Evolutionary conservation across 2,113 vertebrate genomes (phyloP).

Genomic region (Oncorhynchus nerka): DNA sequence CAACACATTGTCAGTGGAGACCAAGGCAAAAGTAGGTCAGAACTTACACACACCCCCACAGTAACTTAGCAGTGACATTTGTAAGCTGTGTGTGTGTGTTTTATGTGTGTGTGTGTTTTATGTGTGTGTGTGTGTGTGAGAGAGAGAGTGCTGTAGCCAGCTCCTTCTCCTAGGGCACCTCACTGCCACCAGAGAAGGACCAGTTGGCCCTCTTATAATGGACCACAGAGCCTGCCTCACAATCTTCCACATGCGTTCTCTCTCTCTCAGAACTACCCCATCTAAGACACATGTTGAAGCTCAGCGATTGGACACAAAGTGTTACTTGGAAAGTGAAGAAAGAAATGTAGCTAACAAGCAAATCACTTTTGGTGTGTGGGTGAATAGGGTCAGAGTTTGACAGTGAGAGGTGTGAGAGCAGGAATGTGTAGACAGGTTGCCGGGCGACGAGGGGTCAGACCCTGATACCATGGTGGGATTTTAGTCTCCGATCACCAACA

Average conservation of each 20-base stretch:
- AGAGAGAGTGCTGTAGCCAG: slow-evolving; percentile 7
- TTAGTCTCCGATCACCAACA: no score
- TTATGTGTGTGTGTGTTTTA: no score
- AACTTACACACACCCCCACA: slow-evolving; percentile 1
- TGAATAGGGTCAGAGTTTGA: neutral
- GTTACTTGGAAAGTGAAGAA: neutral
- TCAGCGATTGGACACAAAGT: neutral
- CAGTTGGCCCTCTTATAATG: slow-evolving; percentile 29
- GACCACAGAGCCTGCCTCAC: slow-evolving; percentile 5
- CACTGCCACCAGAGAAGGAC: slow-evolving; percentile 16
- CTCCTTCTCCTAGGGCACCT: neutral
- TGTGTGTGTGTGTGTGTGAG: neutral
- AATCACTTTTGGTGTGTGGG: neutral
- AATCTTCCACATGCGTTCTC: neutral
- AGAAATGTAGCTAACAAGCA: neutral
- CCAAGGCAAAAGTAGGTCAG: neutral
- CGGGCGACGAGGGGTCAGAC: neutral
- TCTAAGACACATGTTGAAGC: no score
- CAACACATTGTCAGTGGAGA: no score
- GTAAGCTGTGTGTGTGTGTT: slow-evolving; percentile 20
- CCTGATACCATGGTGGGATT: neutral
- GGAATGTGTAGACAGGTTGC: neutral
- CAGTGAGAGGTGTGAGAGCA: neutral
- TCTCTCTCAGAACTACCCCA: no score
- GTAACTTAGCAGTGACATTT: slow-evolving; percentile 36